These are phyloP conservation scores for Epinephelus coioides DNA, from an alignment of 2,797 vertebrate genomes.

Conservation along the genomic window DNA sequence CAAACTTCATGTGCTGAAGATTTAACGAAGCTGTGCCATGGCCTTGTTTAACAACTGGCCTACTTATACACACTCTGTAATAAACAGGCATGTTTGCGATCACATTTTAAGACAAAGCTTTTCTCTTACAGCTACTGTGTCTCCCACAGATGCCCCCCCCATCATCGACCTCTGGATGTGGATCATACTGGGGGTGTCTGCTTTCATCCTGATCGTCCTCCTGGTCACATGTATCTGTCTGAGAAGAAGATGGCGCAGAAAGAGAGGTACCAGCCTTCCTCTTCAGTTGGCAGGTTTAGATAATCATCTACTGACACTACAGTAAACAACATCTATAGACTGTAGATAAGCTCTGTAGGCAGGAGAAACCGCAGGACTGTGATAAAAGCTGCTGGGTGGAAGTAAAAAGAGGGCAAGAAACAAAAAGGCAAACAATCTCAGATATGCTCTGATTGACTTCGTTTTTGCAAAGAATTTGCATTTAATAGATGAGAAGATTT, in stretches of 20 bases:
- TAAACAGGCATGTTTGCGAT: background rate
- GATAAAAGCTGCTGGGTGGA: background rate
- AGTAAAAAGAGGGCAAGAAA: background rate
- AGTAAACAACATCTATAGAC: background rate
- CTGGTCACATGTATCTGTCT: slow-evolving; percentile 25
- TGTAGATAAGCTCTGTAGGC: slow-evolving; percentile 26
- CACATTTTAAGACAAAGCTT: slow-evolving; percentile 17
- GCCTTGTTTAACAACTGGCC: background rate
- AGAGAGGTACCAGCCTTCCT: slow-evolving; percentile 42
- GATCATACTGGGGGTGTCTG: slow-evolving; percentile 25
- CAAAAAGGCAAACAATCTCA: background rate
- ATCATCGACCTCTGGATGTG: slow-evolving; percentile 33
- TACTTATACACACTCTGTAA: background rate
- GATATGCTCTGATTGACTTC: background rate
- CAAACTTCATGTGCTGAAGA: background rate
- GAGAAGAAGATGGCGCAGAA: slow-evolving; percentile 25
- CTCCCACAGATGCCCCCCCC: fast-evolving
- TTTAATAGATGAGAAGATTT: background rate
- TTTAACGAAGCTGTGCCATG: background rate
- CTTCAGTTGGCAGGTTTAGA: background rate
- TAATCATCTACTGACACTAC: background rate
- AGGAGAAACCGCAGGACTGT: background rate
- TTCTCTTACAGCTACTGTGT: slow-evolving; percentile 33
- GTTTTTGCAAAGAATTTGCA: slow-evolving; percentile 16
- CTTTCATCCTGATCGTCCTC: slow-evolving; percentile 51